Evolutionary conservation across 2,888 invertebrate genomes (phyloP).

Genomic region (Kuschelorhynchus macadamiae): DNA sequence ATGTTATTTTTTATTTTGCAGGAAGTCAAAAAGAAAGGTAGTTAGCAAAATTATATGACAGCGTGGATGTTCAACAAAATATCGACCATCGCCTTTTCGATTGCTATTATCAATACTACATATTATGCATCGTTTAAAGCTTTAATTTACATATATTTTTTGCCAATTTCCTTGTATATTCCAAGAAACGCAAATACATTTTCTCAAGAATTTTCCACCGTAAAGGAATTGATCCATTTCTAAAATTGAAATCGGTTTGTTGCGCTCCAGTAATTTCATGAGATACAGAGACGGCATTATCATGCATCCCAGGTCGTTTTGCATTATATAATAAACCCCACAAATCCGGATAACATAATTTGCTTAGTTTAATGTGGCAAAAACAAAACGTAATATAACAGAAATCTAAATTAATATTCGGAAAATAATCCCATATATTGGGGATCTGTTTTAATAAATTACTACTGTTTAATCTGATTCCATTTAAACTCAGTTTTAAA

Average conservation of each 20-base stretch:
- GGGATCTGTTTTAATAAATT: constrained; percentile 40
- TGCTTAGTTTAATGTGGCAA: constrained; percentile 60
- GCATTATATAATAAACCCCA: constrained; percentile 54
- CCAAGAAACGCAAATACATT: constrained; percentile 2
- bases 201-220: neutral
- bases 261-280: constrained; percentile 62
- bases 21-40: too few relatives aligned
- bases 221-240: constrained; percentile 56
- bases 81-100: too few relatives aligned
- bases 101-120: too few relatives aligned
- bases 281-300: constrained; percentile 59
- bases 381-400: constrained; percentile 52
- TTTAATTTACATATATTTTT: too few relatives aligned
- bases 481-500: constrained; percentile 2
- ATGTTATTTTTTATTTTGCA: too few relatives aligned
- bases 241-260: constrained; percentile 63
- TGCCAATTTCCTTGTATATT: too few relatives aligned
- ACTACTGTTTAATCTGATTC: constrained; percentile 29
- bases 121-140: too few relatives aligned
- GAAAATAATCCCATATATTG: constrained; percentile 29
- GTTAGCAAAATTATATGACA: too few relatives aligned
- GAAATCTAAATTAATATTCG: constrained; percentile 49
- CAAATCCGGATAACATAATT: constrained; percentile 55
- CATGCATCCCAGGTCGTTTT: constrained; percentile 56
- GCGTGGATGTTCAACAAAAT: too few relatives aligned